These are phyloP conservation scores for Eubasilissa regina DNA, from an alignment of 1,140 invertebrate species.

Conservation along the genomic window DNA sequence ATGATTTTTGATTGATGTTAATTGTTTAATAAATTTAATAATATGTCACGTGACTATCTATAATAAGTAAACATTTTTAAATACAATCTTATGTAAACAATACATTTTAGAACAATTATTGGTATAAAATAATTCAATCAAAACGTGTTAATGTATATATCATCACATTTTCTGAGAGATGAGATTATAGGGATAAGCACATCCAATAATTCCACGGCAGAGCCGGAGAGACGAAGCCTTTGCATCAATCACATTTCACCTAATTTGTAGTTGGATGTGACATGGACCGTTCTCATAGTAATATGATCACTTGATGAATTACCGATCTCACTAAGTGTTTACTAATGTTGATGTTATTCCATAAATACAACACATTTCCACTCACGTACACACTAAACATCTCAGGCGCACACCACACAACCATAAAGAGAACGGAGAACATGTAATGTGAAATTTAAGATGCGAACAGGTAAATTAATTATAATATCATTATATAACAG, in stretches of 20 bases:
- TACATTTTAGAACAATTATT: too few relatives aligned
- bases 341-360: neutral
- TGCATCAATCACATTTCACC: constrained; percentile 7
- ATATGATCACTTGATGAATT: constrained; percentile 29
- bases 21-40: too few relatives aligned
- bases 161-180: neutral
- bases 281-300: constrained; percentile 1
- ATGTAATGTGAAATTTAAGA: too few relatives aligned
- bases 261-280: constrained; percentile 9
- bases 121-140: too few relatives aligned
- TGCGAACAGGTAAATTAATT: too few relatives aligned
- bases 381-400: neutral
- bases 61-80: too few relatives aligned
- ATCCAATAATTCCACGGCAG: neutral
- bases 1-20: too few relatives aligned
- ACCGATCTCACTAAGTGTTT: constrained; percentile 10
- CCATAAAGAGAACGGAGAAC: neutral
- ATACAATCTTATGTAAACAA: too few relatives aligned
- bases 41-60: too few relatives aligned
- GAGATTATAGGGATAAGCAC: neutral
- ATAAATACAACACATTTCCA: neutral
- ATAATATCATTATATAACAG: too few relatives aligned
- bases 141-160: neutral
- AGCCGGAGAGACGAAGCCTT: neutral
- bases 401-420: neutral